Base-by-base conservation (phyloP, 2,797 vertebrate genomes). In the Microtus californicus region DNA sequence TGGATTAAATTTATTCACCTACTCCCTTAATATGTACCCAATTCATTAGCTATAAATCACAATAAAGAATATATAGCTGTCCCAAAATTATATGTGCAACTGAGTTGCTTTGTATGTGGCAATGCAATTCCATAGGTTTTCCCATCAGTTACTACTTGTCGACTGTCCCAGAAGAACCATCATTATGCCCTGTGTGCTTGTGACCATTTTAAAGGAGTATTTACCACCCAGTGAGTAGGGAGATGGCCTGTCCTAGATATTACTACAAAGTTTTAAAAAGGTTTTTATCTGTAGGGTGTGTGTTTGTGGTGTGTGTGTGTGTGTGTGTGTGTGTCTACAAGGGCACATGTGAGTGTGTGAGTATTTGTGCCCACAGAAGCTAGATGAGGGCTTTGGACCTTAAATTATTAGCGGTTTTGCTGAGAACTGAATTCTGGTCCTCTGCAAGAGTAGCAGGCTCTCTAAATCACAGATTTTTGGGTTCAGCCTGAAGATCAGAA, bases 21-120 rank as follows among this genome's bases (percentile, higher is more conserved):
- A 93, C 23, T 89, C 48, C 7, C 13, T 92, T 96, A 27, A 23
- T 40, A 51, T 86, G 43, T 37, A 63, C 89, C 34, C 83, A 93
- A 80, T 77, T 87, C 45, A 96, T 95, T 91, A 89, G 90, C 89
- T 80, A 67, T 87, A 89, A 94, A 69, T 95, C 54, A 91, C 6
- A 83, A 65, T 43, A 23, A 45, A 59, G 48, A 80, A 83, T 95
- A 92, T 94, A 93, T 59, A 37, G 4, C 14, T 17, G 17, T 81
- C 51, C 83, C 1, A 76, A 90, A 92, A 92, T 80, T 73, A 31
- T 65, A 73, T 3, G 1, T 40, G 45, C 54, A 43, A 7, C 25
- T 91, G 63, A 87, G 54, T 80, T 37, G 2, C 3, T 65, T 40
- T 1, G 5, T 80, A n/a, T 80, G 4, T 89, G 23, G 8, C 37